A percentile compares a stretch with the other conserved stretches of the same genome.
These are phyloP conservation scores for Aspidiotus rigidus DNA, from an alignment of 2,888 invertebrate genomes.

Conservation along the genomic window DNA sequence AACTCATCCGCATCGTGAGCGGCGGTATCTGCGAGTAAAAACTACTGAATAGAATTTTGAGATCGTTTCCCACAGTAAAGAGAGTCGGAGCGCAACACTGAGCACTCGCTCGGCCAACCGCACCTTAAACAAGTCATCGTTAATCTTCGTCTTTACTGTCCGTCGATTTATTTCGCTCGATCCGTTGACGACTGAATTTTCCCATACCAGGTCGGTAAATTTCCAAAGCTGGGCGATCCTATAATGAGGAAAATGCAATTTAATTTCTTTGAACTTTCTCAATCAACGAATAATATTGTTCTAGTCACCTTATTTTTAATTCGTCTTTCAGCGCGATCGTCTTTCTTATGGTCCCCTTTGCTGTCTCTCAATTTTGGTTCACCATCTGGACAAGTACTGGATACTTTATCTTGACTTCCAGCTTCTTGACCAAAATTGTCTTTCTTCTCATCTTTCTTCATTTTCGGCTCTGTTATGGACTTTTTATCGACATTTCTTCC, in stretches of 20 bases:
- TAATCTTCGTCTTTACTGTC: slow-evolving; percentile 26
- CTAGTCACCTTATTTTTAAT: slow-evolving; percentile 55
- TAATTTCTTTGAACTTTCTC: neutral
- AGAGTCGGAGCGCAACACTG: too few species aligned
- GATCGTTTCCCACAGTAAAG: too few species aligned
- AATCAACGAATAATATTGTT: neutral
- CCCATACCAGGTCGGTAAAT: slow-evolving; percentile 86
- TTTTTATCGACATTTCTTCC: slow-evolving; percentile 2
- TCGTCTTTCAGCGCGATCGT: slow-evolving; percentile 53
- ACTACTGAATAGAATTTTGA: too few species aligned
- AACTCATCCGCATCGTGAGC: too few species aligned
- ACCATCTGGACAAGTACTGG: slow-evolving; percentile 9
- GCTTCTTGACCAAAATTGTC: neutral
- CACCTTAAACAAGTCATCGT: too few species aligned
- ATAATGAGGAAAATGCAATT: slow-evolving; percentile 8
- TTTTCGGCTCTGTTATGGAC: neutral
- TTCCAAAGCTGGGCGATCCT: slow-evolving; percentile 76
- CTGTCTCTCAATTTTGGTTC: slow-evolving; percentile 22
- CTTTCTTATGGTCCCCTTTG: slow-evolving; percentile 30
- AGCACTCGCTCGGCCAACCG: too few species aligned
- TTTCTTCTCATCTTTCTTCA: neutral
- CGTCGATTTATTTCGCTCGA: slow-evolving; percentile 25
- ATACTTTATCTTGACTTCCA: slow-evolving; percentile 17
- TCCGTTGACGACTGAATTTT: slow-evolving; percentile 49
- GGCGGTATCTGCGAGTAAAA: too few species aligned